Conservation (phyloP, 2,113 vertebrate species). For the Pseudorasbora parva region DNA sequence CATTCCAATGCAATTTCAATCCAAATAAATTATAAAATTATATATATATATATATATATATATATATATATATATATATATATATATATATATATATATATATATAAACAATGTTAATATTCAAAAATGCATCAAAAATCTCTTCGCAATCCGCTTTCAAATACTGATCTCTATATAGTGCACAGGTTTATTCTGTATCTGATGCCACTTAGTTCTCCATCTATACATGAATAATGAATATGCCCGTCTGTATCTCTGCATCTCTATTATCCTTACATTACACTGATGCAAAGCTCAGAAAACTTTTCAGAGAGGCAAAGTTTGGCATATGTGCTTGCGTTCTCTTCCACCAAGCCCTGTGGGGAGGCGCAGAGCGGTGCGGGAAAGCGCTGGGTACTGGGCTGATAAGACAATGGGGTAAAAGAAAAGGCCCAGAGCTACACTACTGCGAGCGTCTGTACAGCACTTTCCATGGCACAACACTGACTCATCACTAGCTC, state of each 20-base stretch:
- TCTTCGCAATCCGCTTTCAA: not conserved
- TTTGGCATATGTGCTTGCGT: slow-evolving; percentile 77
- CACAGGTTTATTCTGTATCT: not conserved
- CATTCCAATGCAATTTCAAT: not conserved
- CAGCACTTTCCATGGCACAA: slow-evolving; percentile 51
- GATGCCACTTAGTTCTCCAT: not conserved
- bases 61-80: too few relatives aligned
- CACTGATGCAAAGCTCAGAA: slow-evolving; percentile 46
- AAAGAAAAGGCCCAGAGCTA: slow-evolving; percentile 45
- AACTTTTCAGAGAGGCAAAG: slow-evolving; percentile 74
- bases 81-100: too few relatives aligned
- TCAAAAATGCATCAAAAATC: not conserved
- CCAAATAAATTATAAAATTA: too few relatives aligned
- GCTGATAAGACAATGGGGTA: slow-evolving; percentile 48
- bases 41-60: too few relatives aligned
- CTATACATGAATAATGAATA: slow-evolving; percentile 20
- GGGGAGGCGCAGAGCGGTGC: slow-evolving; percentile 33
- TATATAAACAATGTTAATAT: not conserved
- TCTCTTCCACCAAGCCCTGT: slow-evolving; percentile 74
- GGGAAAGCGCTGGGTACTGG: slow-evolving; percentile 32
- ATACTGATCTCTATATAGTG: slow-evolving; percentile 1
- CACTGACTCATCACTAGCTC: slow-evolving; percentile 51
- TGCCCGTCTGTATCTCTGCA: not conserved
- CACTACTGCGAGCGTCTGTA: slow-evolving; percentile 42
- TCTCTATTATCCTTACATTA: slow-evolving; percentile 40